Evolutionary conservation across 2,888 invertebrate species (phyloP).

Genomic region (Patella caerulea): DNA sequence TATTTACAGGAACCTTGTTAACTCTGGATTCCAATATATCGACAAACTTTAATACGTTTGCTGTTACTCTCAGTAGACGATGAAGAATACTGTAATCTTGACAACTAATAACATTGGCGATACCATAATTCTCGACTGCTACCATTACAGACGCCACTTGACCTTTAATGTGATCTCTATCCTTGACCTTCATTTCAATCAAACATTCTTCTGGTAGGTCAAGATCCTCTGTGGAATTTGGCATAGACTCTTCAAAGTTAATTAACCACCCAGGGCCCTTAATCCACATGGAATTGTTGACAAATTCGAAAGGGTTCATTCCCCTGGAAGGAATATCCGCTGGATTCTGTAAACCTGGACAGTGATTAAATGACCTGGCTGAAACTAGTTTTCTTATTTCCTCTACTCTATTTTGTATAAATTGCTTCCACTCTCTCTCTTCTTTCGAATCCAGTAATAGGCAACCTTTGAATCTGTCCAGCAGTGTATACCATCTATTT

Average conservation of each 20-base stretch:
- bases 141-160: not conserved
- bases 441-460: no score
- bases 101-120: not conserved
- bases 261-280: not conserved
- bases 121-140: not conserved
- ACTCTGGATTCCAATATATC: not conserved
- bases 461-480: no score
- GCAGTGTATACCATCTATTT: no score
- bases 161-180: not conserved
- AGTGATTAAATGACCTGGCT: no score
- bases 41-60: not conserved
- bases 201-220: not conserved
- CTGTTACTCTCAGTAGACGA: conserved; percentile 6
- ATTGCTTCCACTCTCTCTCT: no score
- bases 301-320: conserved; percentile 8
- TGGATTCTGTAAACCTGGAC: not conserved
- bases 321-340: not conserved
- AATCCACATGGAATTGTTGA: not conserved
- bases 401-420: no score
- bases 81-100: not conserved
- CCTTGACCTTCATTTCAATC: not conserved
- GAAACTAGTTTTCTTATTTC: no score
- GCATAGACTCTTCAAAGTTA: not conserved
- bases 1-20: not conserved
- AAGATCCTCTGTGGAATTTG: not conserved